A percentile compares a stretch with the other conserved stretches of the same genome.
phyloP scores from a whole-genome alignment of 2,797 vertebrate genomes.

The Anolis apletophallus region DNA sequence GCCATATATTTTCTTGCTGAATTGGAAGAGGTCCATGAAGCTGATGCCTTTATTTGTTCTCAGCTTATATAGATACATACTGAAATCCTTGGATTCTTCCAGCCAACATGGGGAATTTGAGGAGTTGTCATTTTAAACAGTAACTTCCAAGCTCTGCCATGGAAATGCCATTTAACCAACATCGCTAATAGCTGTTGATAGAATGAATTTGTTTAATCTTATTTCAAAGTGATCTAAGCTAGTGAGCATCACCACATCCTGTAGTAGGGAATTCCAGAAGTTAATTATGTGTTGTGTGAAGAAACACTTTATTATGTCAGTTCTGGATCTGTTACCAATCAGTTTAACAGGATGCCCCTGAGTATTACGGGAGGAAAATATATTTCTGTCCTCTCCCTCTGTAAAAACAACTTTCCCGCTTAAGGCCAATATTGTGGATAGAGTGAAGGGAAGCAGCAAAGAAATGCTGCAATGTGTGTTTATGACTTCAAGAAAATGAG shows the following conservation, averaged over 20 bases:
- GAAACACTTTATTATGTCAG: not conserved
- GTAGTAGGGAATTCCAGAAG: constrained; percentile 5
- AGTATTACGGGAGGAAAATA: not conserved
- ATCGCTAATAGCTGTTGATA: not conserved
- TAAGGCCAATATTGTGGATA: not conserved
- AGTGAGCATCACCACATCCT: not conserved
- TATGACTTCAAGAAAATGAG: not conserved
- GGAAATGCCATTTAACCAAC: not conserved
- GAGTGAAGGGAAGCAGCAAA: not conserved
- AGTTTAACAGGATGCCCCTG: not conserved
- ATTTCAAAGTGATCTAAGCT: constrained; percentile 1
- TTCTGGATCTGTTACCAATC: not conserved
- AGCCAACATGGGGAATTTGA: too few relatives aligned
- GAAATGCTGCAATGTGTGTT: not conserved
- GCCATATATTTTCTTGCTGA: not conserved
- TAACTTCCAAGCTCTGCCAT: not conserved
- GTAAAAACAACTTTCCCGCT: not conserved
- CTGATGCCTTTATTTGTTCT: not conserved
- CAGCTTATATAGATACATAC: not conserved
- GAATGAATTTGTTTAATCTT: constrained; percentile 11
- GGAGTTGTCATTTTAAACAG: too few relatives aligned
- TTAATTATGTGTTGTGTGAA: not conserved
- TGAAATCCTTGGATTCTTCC: not conserved
- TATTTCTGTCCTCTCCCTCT: not conserved
- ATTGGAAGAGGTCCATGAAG: not conserved